Base-by-base conservation (phyloP, 2,113 vertebrate genomes). In the Antennarius striatus region DNA sequence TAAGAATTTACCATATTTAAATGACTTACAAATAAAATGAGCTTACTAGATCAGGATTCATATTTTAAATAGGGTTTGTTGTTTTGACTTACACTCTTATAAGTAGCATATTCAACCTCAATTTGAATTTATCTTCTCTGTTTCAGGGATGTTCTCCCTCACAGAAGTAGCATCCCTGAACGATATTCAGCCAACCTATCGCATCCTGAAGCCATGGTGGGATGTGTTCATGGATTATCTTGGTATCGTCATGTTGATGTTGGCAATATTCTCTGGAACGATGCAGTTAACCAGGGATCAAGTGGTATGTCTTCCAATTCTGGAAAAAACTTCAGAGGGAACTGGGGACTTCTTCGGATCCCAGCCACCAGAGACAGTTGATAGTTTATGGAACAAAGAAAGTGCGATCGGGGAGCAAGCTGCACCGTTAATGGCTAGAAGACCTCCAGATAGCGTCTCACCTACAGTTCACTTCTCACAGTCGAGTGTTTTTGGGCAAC, bases 151-250 rank as follows among this genome's bases (percentile, higher is more conserved):
- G 98, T 98, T 99, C 88, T 96, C 96, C 92, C 97, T 99, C 87
- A 96, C 98, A 61, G 98, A 99, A 95, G 96, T 99, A 91, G 96
- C 96, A 87, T 96, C 97, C 12, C 93, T 99, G 82, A 98, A 95
- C 91, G 98, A 99, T 91, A 96, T 99, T 81, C 96, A 98, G 88
- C 96, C 98, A 75, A 98, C 97, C 22, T 99, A 99, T 71, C 94
- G 96, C 39, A 99, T 98, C 75, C 92, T 99, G 91, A 99, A 99
- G 89, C 98, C 98, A 96, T 99, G 98, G 98, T 99, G 98, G 98
- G 98, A 99, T 67, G 98, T 99, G 46, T 99, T 99, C 89, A 99
- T 99, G 98, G 98, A 99, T 92, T 99, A 99, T 82, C 92, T 99
- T 22, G 96, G 95, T 13, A 95, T 98, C 43, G 95, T 98, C 75